Percentiles rank a stretch among this genome's conserved stretches.
These are phyloP conservation scores for Coremacera marginata DNA, from an alignment of 2,888 invertebrate species.

Conservation along the genomic window DNA sequence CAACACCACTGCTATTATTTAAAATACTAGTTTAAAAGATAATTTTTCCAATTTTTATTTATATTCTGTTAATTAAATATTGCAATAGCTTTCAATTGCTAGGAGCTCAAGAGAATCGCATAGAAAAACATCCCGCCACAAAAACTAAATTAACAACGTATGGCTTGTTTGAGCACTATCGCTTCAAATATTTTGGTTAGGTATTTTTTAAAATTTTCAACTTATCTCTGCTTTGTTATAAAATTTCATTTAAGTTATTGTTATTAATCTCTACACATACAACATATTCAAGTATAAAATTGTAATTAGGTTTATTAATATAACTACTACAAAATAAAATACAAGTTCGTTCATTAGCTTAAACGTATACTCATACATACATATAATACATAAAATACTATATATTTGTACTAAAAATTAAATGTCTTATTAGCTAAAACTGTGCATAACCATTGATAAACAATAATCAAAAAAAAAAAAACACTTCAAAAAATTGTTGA, in stretches of 20 bases:
- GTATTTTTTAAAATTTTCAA: too few species aligned
- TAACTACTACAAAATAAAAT: background rate
- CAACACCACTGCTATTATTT: background rate
- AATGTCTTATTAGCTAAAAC: slow-evolving; percentile 14
- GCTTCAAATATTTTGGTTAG: too few species aligned
- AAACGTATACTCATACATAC: background rate
- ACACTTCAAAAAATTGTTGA: background rate
- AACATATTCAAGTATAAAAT: slow-evolving; percentile 12
- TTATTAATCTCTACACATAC: background rate
- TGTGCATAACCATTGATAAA: slow-evolving; percentile 7
- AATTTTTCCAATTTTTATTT: background rate
- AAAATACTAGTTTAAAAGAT: background rate
- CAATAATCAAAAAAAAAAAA: background rate
- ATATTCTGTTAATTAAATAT: background rate
- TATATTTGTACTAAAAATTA: slow-evolving; percentile 22
- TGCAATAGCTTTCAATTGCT: background rate
- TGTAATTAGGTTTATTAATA: slow-evolving; percentile 22
- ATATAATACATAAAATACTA: background rate
- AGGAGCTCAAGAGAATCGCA: background rate
- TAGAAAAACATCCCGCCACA: background rate
- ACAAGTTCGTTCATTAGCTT: background rate
- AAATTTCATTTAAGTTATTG: slow-evolving; percentile 13
- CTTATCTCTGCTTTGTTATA: background rate
- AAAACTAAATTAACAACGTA: background rate
- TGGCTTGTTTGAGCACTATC: too few species aligned